Conservation (phyloP, 2,113 vertebrate species). For the Phyllopteryx taeniolatus region DNA sequence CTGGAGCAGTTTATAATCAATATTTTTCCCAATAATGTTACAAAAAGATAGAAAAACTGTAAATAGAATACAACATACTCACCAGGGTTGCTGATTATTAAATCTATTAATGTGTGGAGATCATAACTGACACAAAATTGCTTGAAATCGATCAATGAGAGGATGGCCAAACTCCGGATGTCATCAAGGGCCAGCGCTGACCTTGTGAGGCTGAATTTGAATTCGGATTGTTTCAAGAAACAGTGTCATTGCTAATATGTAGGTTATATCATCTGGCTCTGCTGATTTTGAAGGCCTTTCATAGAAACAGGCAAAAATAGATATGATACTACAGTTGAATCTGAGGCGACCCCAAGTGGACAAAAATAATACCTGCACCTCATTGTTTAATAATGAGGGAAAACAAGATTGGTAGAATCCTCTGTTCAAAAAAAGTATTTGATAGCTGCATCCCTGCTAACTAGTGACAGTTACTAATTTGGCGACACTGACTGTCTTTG, state of each 20-base stretch:
- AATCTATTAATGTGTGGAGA: not conserved
- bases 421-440: no score
- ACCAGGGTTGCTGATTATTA: not conserved
- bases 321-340: no score
- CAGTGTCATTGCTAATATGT: not conserved
- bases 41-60: no score
- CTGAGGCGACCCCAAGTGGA: no score
- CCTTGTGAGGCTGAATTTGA: not conserved
- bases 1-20: not conserved
- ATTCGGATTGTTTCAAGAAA: not conserved
- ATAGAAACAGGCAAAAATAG: no score
- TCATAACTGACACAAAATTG: not conserved
- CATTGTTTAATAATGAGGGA: no score
- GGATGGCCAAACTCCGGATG: not conserved
- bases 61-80: not conserved
- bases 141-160: not conserved
- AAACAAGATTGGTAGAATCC: no score
- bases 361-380: no score
- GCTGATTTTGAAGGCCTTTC: not conserved
- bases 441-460: no score
- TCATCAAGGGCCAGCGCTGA: not conserved
- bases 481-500: no score
- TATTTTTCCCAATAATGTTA: not conserved
- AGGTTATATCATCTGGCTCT: not conserved
- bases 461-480: no score